Evolutionary conservation across 2,888 invertebrate species (phyloP).

Genomic region (Cosmopolites sordidus): DNA sequence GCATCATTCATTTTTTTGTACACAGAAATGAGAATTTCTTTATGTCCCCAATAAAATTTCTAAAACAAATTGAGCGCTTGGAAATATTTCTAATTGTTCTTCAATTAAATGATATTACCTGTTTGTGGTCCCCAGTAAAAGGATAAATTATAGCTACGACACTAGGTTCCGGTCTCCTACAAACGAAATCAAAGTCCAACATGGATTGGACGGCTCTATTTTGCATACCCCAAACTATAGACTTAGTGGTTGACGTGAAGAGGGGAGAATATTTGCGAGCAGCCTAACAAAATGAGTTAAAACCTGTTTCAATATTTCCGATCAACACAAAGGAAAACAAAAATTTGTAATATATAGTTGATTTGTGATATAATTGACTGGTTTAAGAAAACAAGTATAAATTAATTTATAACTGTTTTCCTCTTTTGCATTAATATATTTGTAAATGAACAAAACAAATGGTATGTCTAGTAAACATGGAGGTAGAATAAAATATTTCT

Average conservation of each 20-base stretch:
- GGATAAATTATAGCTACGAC: slow-evolving; percentile 98
- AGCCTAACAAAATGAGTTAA: background rate
- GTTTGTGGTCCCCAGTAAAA: slow-evolving; percentile 97
- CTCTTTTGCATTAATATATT: too few relatives aligned
- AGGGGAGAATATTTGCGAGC: slow-evolving; percentile 49
- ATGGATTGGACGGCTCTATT: slow-evolving; percentile 93
- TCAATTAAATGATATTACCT: slow-evolving; percentile 8
- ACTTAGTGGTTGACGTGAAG: slow-evolving; percentile 79
- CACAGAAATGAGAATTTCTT: slow-evolving; percentile 87
- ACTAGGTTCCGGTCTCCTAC: slow-evolving; percentile 81
- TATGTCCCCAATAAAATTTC: slow-evolving; percentile 99
- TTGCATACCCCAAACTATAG: slow-evolving; percentile 99
- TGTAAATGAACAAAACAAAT: too few relatives aligned
- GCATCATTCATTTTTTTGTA: slow-evolving; percentile 98
- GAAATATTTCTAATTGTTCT: background rate
- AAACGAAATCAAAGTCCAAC: slow-evolving; percentile 94
- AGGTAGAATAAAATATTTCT: too few relatives aligned
- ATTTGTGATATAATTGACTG: too few relatives aligned
- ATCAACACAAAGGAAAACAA: too few relatives aligned
- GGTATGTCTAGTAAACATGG: too few relatives aligned
- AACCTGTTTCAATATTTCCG: too few relatives aligned
- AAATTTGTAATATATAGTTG: too few relatives aligned
- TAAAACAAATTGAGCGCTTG: slow-evolving; percentile 43
- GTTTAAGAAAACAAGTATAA: too few relatives aligned
- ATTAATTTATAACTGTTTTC: too few relatives aligned